Conservation (phyloP, 2,888 invertebrate species). For the Onthophagus sagittarius region DNA sequence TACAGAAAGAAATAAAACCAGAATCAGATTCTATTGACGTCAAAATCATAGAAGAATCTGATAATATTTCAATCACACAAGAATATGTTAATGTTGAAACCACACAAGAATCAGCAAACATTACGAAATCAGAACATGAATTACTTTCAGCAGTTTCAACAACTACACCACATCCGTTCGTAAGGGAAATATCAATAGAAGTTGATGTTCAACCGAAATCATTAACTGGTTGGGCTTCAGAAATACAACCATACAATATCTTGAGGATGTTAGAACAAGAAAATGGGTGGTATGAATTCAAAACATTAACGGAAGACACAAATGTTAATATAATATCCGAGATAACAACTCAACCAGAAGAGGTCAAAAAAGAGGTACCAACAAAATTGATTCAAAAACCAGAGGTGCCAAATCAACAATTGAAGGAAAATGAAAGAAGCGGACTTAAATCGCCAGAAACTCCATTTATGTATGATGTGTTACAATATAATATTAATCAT, state of each 20-base stretch:
- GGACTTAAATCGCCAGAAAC: conserved; percentile 13
- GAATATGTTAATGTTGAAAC: background rate
- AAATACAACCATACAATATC: conserved; percentile 31
- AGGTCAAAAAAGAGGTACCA: background rate
- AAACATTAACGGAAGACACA: background rate
- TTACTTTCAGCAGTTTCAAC: background rate
- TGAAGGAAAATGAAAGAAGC: background rate
- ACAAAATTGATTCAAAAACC: background rate
- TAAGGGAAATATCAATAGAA: background rate
- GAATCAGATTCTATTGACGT: background rate
- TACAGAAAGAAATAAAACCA: background rate
- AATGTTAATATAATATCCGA: background rate
- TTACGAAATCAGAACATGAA: background rate
- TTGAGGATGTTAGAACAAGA: conserved; percentile 31
- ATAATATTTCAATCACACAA: background rate
- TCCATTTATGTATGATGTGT: conserved; percentile 19
- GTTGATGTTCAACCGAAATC: background rate
- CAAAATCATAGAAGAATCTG: background rate
- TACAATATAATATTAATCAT: conserved; percentile 19
- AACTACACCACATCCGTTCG: background rate
- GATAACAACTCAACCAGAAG: background rate
- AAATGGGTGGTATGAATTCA: conserved; percentile 24
- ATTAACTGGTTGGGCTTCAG: conserved; percentile 17
- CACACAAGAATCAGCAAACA: background rate
- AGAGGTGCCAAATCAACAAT: background rate